These are phyloP conservation scores for Ceratotherium simum DNA, from an alignment of 2,113 vertebrate genomes.

Conservation along the genomic window DNA sequence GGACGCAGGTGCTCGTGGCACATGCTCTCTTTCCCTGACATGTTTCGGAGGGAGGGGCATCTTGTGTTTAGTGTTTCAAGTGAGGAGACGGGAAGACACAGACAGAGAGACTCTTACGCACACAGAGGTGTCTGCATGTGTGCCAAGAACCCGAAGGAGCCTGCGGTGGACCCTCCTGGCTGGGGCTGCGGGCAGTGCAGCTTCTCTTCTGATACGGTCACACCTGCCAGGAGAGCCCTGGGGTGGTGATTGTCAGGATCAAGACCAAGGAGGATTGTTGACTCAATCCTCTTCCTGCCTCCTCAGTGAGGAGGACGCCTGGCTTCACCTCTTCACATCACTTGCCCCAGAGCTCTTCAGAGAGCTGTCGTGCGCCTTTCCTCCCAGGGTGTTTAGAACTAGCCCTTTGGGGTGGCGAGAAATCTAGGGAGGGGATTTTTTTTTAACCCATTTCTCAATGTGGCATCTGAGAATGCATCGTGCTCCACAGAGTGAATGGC, in stretches of 20 bases:
- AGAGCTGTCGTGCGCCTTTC: background rate
- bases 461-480: background rate
- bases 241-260: constrained; percentile 6
- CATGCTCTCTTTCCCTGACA: background rate
- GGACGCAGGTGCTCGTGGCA: background rate
- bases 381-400: constrained; percentile 46
- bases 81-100: background rate
- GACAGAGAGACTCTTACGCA: background rate
- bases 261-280: constrained; percentile 58
- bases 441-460: background rate
- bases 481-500: background rate
- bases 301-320: constrained; percentile 37
- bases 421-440: background rate
- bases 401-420: background rate
- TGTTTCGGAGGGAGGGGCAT: background rate
- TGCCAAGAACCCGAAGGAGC: background rate
- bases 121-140: background rate
- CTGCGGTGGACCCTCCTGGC: background rate
- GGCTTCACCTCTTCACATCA: constrained; percentile 23
- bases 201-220: background rate
- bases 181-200: background rate
- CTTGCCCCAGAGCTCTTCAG: constrained; percentile 54
- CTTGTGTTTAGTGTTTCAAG: background rate
- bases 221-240: background rate
- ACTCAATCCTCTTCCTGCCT: constrained; percentile 64